Evolutionary conservation across 2,113 vertebrate genomes (phyloP), one percentile per base, ranked within the genome.

Genomic region (Archilochus colubris): DNA sequence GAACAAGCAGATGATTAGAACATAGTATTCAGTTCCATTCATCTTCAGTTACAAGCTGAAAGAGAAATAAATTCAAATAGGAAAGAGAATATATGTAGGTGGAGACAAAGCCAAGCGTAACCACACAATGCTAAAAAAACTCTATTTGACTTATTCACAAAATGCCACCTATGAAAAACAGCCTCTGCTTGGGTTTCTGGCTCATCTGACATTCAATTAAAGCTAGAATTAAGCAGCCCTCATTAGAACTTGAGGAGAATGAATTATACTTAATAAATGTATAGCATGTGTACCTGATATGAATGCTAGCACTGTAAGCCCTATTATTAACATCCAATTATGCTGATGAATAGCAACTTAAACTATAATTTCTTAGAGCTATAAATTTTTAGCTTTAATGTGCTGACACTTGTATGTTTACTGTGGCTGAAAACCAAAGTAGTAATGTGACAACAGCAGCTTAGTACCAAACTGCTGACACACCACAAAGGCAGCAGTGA

Each of bases 281-380:
- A 96, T 96, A 94, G 94, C 78, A 87, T 94, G 64, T 64, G 44
- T 95, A 93, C 90, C 90, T 92, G 82, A 94, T 95, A 82, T 36
- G 59, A 95, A 90, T 85, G 83, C 63, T 74, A 91, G 89, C 80
- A 87, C 54, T 58, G 75, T 24, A 85, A 31, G 93, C 84, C 83
- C 74, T 73, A 30, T 93, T 93, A 97, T 93, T 94, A 96, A 94
- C 77, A 97, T 96, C 93, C 92, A 97, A 94, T 97, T 96, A 96
- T 80, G 50, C n/a, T 96, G 96, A 97, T 96, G 95, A 97, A 97
- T 96, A 91, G 91, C 82, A 96, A 96, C 61, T 95, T 97, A 95
- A 97, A 94, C 94, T 94, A 51, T 91, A 93, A 96, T 96, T 96
- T 97, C 95, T 96, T 80, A 93, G 77, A 83, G 74, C 59, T 89